Evolutionary conservation across 92 coral and sea anemone genomes (phyloP), one percentile per base, ranked within the genome.

Genomic region (Phenganax stokvisi): DNA sequence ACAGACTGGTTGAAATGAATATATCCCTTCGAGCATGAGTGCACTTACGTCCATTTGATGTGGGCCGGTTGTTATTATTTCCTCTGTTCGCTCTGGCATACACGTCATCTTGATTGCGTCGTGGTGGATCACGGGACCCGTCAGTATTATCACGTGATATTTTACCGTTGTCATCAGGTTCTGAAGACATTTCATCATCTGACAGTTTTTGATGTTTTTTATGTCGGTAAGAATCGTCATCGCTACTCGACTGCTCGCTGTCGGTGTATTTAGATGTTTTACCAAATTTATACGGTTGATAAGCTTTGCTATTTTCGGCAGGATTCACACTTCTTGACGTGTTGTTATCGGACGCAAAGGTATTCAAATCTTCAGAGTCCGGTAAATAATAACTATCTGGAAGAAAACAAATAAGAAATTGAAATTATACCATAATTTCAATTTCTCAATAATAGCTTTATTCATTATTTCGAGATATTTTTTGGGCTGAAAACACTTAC

Each of bases 381-480:
- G 83, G 83, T 11, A 79, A 56, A 53, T 79, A 79, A 68, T 79
- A 79, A 29, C 83, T 79, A 79, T 79, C 83, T 79, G 29, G 10
- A 53, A 60, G 8, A 30, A 30, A 30, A 37, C n/a, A 78, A 1
- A 52, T 15, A 8, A 59, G 52, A 59, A 56, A 31, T 10, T 10
- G 31, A 20, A 71, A 20, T 20, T 30, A 7, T 25, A 59, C 7
- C 25, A 20, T 20, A 20, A 20, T 20, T 20, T 20, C 25, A 20
- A 20, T 20, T 20, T 20, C 25, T 20, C 25, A 20, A 20, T 20
- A 20, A 20, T 20, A 20, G 25, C 25, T 20, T 28, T 64, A 20
- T 12, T 64, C 70, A 61, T 7, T 31, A 17, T 20, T 37, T 5
- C 5, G 2, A 37, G 47, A 37, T 1, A 37, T 37, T 37, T 5